Base-by-base conservation (phyloP, 1,140 invertebrate species). In the Cydia amplana region DNA sequence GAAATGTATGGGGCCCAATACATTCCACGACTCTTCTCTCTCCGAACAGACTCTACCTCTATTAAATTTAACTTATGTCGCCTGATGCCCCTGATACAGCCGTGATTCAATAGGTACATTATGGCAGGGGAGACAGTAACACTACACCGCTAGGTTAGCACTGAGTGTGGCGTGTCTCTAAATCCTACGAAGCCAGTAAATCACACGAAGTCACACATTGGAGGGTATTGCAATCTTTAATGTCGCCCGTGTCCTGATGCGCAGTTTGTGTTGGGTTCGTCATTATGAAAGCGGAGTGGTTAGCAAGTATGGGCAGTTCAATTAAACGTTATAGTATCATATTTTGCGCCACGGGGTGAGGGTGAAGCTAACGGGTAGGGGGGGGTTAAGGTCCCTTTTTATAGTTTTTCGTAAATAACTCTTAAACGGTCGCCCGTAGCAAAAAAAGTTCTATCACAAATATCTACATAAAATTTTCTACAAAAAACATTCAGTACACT, bases 161-260 rank as follows among this genome's bases (percentile, higher is more conserved):
- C 78, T 79, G 70, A 82, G 87, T 87, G 86, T 89, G 88, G 87
- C 88, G 87, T 89, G 88, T 81, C 82, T 86, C 82, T 84, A 91
- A 90, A 91, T 90, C 90, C 88, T 77, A 77, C 85, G 87, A 88
- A 88, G 86, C 88, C 87, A 88, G 90, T 91, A 91, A 89, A 90
- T 88, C 88, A 89, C 90, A 91, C 90, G 90, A 85, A 90, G 79
- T 86, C 86, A 90, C 90, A 90, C 88, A 90, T 78, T 82, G 81
- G 82, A 82, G 85, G 82, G 87, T 86, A 83, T 85, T 83, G 84
- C 84, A 83, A 81, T 87, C 83, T 90, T 87, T 88, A 87, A 83
- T 87, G 88, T 86, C 85, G 85, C 84, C 82, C 82, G 78, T 75
- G 77, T 76, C 79, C 78, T 75, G 78, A 79, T 78, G 76, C 78